Base-by-base conservation (phyloP, 2,113 vertebrate species). In the Heliornis fulica region DNA sequence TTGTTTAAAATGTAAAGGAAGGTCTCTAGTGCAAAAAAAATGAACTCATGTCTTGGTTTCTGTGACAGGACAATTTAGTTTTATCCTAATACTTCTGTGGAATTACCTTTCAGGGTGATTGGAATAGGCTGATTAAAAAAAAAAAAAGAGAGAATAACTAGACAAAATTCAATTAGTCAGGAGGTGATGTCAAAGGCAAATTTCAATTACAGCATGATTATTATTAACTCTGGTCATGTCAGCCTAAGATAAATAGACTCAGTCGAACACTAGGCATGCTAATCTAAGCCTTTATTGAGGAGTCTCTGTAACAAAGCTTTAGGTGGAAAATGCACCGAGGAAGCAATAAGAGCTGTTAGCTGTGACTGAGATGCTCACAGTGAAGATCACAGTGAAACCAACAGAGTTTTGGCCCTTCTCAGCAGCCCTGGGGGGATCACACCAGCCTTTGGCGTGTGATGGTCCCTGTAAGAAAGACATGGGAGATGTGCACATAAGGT, bases 141-240 rank as follows among this genome's bases (percentile, higher is more conserved):
- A 18, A 50, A 71, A 34, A 63, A 21, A 46, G 6, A 54, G 31
- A 75, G 40, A 45, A 60, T 3, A 28, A 79, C 63, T 59, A 80
- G 79, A 13, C 78, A 50, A 50, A 83, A 70, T 74, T 45, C 84
- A 56, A 81, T 87, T 79, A 87, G 36, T 17, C 29, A 11, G 74
- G 29, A 85, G 43, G 31, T 26, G 89, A 87, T 83, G 78, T 74
- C 78, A 94, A 86, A 95, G 84, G 45, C 66, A 57, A 83, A n/a
- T 51, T 77, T 83, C 82, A 86, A 20, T 90, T 88, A 88, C 41
- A 60, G 59, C 3, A 6, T 2, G 14, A 48, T 79, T 77, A 48
- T 79, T 77, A 56, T 66, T 87, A 57, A 64, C 29, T 7, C 79
- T 18, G 65, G 53, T 23, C 1, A 2, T 17, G 45, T 38, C 46